Conservation (phyloP, 2,797 vertebrate genomes). For the Tenualosa ilisha region DNA sequence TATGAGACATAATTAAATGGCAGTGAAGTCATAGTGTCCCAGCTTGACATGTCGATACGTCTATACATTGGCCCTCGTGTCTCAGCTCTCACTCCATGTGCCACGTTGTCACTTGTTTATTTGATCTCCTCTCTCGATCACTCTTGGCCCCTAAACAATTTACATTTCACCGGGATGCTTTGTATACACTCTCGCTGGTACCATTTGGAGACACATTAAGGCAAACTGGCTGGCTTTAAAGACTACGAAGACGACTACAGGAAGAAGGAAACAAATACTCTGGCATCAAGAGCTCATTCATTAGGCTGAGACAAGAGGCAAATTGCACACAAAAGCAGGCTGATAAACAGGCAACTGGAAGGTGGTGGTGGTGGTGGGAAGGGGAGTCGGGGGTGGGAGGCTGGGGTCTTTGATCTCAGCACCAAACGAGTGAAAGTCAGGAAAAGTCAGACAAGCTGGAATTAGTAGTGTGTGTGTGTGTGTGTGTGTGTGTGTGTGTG, state of each 20-base stretch:
- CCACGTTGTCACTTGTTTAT: not conserved
- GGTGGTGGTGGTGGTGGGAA: not conserved
- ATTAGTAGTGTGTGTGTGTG: conserved; percentile 6
- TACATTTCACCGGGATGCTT: conserved; percentile 56
- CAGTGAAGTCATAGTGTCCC: conserved; percentile 44
- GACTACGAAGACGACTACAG: conserved; percentile 54
- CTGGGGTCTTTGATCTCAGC: conserved; percentile 66
- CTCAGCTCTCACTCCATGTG: not conserved
- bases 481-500: conserved; percentile 30
- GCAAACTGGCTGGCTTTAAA: conserved; percentile 49
- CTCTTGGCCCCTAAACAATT: conserved; percentile 46
- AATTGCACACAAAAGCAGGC: conserved; percentile 61
- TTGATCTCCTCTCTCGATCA: conserved; percentile 24
- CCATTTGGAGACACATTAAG: conserved; percentile 60
- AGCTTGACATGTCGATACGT: conserved; percentile 13
- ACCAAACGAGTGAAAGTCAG: conserved; percentile 54
- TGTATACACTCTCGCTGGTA: conserved; percentile 56
- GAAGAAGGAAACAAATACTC: conserved; percentile 61
- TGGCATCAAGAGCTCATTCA: conserved; percentile 54
- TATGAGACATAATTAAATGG: not conserved
- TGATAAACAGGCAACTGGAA: conserved; percentile 60
- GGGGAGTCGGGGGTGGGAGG: not conserved
- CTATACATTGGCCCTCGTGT: conserved; percentile 27
- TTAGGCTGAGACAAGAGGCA: conserved; percentile 65
- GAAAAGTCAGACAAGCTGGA: not conserved